A percentile compares a stretch with the other conserved stretches of the same genome.
Evolutionary conservation across 92 coral and sea anemone species (phyloP).

Genomic region (Bergia puertoricense): DNA sequence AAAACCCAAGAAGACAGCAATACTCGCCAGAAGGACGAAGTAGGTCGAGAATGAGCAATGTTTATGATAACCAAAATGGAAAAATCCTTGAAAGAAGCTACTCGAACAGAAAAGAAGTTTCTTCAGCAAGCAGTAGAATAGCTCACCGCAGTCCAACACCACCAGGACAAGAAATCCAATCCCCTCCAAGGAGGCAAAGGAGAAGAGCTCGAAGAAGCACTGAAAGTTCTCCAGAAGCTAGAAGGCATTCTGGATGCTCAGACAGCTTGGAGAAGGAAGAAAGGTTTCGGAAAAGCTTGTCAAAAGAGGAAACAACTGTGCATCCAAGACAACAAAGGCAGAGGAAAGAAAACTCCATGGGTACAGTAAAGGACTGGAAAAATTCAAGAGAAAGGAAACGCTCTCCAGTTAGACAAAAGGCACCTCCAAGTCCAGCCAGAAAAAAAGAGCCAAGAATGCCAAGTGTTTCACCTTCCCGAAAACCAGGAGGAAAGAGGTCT

Average conservation of each 20-base stretch:
- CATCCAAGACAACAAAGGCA: background rate
- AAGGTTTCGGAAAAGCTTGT: background rate
- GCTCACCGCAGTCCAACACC: background rate
- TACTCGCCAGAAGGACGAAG: background rate
- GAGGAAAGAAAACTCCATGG: background rate
- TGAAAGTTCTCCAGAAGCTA: conserved; percentile 17
- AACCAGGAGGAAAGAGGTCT: background rate
- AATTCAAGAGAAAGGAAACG: conserved; percentile 9
- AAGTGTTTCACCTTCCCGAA: conserved; percentile 18
- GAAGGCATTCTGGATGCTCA: conserved; percentile 1
- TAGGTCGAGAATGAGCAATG: background rate
- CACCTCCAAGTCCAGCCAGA: background rate
- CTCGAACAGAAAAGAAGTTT: background rate
- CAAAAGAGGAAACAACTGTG: background rate
- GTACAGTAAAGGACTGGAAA: background rate
- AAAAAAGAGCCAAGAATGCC: background rate
- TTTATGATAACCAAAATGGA: conserved; percentile 11
- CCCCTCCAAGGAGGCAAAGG: conserved; percentile 11
- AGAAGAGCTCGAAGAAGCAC: conserved; percentile 11
- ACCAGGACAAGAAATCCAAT: conserved; percentile 2
- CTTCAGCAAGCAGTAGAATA: background rate
- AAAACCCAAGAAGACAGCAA: background rate
- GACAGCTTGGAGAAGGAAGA: background rate
- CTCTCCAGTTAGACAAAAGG: background rate
- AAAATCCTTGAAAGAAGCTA: background rate